A percentile compares a stretch with the other conserved stretches of the same genome.
Evolutionary conservation across 2,797 vertebrate genomes (phyloP).

Genomic region (Neoniphon sammara): DNA sequence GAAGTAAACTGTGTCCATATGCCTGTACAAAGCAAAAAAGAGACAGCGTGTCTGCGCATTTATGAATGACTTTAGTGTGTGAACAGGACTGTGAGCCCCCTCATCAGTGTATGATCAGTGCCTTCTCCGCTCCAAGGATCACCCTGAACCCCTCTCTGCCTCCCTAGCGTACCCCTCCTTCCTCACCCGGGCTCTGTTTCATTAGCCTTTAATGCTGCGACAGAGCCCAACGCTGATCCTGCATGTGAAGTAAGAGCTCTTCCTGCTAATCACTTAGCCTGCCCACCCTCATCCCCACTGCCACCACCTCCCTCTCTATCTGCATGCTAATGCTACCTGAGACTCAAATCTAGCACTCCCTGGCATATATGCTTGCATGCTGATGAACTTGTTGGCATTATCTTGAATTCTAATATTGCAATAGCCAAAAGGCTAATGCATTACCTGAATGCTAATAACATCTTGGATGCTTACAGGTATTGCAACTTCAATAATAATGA

Average conservation of each 20-base stretch:
- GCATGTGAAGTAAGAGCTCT: slow-evolving; percentile 65
- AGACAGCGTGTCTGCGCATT: slow-evolving; percentile 12
- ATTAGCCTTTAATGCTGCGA: slow-evolving; percentile 57
- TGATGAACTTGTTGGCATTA: slow-evolving; percentile 70
- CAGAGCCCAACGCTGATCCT: slow-evolving; percentile 56
- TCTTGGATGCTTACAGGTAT: slow-evolving; percentile 35
- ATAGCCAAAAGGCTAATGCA: slow-evolving; percentile 51
- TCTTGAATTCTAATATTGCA: slow-evolving; percentile 67
- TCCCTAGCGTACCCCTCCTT: slow-evolving; percentile 6
- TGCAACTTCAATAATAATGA: slow-evolving; percentile 22
- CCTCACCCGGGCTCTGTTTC: slow-evolving; percentile 49
- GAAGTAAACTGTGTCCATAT: slow-evolving; percentile 51
- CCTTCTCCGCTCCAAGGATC: slow-evolving; percentile 28
- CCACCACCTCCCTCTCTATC: slow-evolving; percentile 38
- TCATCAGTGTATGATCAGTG: slow-evolving; percentile 34
- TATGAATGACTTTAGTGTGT: slow-evolving; percentile 6
- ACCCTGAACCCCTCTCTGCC: slow-evolving; percentile 12
- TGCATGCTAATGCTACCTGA: slow-evolving; percentile 74
- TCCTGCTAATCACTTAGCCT: slow-evolving; percentile 69
- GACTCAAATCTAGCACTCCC: slow-evolving; percentile 33
- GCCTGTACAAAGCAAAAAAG: slow-evolving; percentile 27
- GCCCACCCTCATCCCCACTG: slow-evolving; percentile 34
- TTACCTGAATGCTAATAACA: slow-evolving; percentile 61
- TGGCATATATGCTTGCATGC: slow-evolving; percentile 59
- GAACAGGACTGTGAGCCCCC: slow-evolving; percentile 15